Evolutionary conservation across 37 sponge, comb jelly and placozoan species (phyloP), one percentile per base, ranked within the genome.

Genomic region (Lycopodina hypogea): DNA sequence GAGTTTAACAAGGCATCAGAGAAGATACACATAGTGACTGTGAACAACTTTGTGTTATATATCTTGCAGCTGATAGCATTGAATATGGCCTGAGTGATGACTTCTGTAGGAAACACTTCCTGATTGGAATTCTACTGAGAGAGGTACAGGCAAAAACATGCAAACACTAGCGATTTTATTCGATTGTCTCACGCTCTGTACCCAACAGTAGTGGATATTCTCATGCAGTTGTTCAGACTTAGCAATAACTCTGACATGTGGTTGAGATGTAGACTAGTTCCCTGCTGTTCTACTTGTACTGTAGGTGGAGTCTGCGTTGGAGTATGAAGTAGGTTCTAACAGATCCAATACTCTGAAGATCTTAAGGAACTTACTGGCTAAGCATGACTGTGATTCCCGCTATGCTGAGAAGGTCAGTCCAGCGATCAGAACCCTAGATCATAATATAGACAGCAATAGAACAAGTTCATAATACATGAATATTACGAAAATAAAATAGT

Each of bases 321-420:
- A 84, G 45, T 83, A 81, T 56, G 91, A 87, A 56, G 63, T 71
- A 30, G 41, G 76, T 23, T 52, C 85, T 18, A 60, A 86, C 22
- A 60, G 96, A 42, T 79, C 35, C 17, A 83, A 78, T 23, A 83
- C 90, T 0, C 30, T 93, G 21, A 71, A 69, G 33, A 58, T 94
- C 39, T 72, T 96, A 22, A 76, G 88, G 62, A 85, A 93, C 64
- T 58, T 94, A 11, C 63, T 96, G 17, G 92, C 94, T 2, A 96
- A 96, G 61, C 92, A 82, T 23, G 94, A 96, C 81, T 60, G 77
- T 53, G 97, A 96, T 58, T 55, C 82, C 1, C 68, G 97, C 28
- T 96, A 91, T 62, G 40, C 68, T 26, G 87, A 86, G 3, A 67
- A 57, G 23, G 93, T 93, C 41, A 85, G 92, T 50, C 0, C 23